These are phyloP conservation scores for Mirounga angustirostris DNA, from an alignment of 2,113 vertebrate genomes.

Conservation along the genomic window DNA sequence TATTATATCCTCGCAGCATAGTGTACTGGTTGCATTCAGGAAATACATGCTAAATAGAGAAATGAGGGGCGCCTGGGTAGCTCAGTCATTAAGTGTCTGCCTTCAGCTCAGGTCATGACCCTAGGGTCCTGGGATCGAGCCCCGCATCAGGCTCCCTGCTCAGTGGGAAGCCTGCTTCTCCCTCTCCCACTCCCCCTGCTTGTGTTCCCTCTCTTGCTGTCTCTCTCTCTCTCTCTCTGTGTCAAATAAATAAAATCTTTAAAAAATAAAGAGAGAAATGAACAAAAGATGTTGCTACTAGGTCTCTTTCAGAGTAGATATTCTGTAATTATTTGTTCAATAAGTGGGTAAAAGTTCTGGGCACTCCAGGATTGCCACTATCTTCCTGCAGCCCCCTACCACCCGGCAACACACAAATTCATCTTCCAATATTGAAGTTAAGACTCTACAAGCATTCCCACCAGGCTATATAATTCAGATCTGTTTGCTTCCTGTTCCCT, in stretches of 20 bases:
- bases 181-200: too few species aligned
- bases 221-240: too few species aligned
- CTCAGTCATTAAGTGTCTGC: too few species aligned
- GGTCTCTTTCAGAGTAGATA: background rate
- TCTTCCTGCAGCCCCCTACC: background rate
- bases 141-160: too few species aligned
- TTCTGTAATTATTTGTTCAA: background rate
- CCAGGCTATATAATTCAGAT: background rate
- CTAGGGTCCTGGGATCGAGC: too few species aligned
- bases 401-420: background rate
- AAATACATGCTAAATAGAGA: background rate
- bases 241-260: too few species aligned
- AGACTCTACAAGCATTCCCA: background rate
- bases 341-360: background rate
- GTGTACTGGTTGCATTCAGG: background rate
- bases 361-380: background rate
- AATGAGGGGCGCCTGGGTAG: background rate
- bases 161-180: too few species aligned
- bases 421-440: background rate
- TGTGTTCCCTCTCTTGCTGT: too few species aligned
- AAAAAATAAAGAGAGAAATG: background rate
- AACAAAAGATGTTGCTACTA: background rate
- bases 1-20: background rate
- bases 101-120: too few species aligned
- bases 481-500: background rate